These are phyloP conservation scores for Trisateles emortualis DNA, from an alignment of 2,888 invertebrate species.

Conservation along the genomic window DNA sequence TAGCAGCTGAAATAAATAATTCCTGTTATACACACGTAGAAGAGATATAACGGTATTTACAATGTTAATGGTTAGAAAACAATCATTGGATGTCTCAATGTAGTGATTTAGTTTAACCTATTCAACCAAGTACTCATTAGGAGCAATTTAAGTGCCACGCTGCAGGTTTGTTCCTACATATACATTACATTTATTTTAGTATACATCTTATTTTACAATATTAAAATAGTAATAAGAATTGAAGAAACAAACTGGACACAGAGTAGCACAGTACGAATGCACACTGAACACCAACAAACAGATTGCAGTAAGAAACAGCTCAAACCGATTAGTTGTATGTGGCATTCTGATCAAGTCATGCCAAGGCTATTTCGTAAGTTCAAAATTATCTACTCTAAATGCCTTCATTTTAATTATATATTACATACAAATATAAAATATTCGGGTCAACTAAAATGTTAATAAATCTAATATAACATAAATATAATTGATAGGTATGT, in stretches of 20 bases:
- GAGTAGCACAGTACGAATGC: conserved; percentile 65
- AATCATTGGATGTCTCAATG: conserved; percentile 42
- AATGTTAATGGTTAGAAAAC: conserved; percentile 66
- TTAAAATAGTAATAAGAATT: conserved; percentile 16
- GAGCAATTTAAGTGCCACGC: conserved; percentile 41
- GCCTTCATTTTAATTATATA: conserved; percentile 66
- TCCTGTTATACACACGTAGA: conserved; percentile 39
- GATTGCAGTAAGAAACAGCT: conserved; percentile 62
- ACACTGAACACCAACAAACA: conserved; percentile 86
- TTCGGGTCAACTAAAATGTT: background rate
- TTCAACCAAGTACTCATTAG: conserved; percentile 15
- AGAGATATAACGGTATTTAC: conserved; percentile 56
- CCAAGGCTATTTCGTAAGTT: conserved; percentile 60
- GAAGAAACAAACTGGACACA: conserved; percentile 60
- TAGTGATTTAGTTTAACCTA: conserved; percentile 50
- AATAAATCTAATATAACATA: background rate
- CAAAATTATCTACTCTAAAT: conserved; percentile 59
- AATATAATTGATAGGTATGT: conserved; percentile 6
- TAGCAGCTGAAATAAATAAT: conserved; percentile 47
- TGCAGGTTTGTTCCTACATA: conserved; percentile 45
- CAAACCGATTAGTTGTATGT: conserved; percentile 71
- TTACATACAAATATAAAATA: background rate
- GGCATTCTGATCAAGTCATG: conserved; percentile 71
- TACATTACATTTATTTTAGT: background rate
- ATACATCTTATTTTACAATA: background rate